Conservation (phyloP, 2,797 vertebrate species). For the Corythornis leucogaster region DNA sequence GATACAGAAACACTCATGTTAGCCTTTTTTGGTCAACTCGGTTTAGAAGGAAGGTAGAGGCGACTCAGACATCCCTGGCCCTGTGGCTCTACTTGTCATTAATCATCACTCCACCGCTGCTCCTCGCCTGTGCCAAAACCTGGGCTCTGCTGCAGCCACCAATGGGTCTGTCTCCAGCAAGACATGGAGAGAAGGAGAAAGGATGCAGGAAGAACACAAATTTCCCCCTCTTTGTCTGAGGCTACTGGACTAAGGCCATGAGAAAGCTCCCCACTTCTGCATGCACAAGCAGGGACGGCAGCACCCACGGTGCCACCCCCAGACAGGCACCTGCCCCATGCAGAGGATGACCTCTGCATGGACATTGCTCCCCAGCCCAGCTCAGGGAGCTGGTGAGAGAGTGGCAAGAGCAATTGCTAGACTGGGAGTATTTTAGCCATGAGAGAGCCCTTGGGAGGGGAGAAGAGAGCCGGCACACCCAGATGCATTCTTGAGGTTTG, state of each 20-base stretch:
- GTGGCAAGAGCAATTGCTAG: neutral
- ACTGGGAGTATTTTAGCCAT: neutral
- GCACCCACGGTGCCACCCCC: accelerated
- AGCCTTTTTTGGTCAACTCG: neutral
- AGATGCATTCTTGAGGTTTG: constrained; percentile 73
- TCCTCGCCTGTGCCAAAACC: neutral
- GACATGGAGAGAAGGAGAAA: neutral
- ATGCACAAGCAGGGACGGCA: accelerated
- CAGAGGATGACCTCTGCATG: neutral
- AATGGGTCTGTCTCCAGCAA: neutral
- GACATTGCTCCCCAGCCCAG: neutral
- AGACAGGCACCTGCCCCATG: accelerated
- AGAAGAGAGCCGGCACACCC: constrained; percentile 49
- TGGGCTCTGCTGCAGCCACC: neutral
- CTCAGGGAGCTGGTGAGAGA: neutral
- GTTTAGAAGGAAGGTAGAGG: neutral
- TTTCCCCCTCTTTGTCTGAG: neutral
- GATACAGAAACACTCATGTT: neutral
- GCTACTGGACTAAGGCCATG: neutral
- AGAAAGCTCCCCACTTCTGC: neutral
- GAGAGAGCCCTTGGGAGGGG: neutral
- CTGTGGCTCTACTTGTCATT: neutral
- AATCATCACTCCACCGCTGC: neutral
- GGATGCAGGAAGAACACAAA: neutral
- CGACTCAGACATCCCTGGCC: constrained; percentile 36